phyloP scores from a whole-genome alignment of 92 coral and sea anemone genomes.

The Palythoa grandiflora region DNA sequence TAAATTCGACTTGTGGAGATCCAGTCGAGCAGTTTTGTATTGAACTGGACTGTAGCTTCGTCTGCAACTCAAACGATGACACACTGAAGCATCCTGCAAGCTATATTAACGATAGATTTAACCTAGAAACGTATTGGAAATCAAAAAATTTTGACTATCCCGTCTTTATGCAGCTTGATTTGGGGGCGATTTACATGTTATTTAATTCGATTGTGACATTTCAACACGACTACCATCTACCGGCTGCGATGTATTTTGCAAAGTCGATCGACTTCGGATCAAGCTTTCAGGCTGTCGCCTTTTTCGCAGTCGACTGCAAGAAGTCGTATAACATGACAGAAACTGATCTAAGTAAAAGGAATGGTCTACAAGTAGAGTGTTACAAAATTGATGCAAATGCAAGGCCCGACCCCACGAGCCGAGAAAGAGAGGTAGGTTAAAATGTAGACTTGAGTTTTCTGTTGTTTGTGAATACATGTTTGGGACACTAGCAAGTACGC shows the following conservation, averaged over 20 bases:
- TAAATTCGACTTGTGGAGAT: conserved; percentile 94
- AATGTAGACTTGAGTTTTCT: background rate
- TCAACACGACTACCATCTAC: conserved; percentile 68
- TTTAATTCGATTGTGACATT: conserved; percentile 76
- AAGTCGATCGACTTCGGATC: conserved; percentile 86
- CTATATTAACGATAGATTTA: conserved; percentile 65
- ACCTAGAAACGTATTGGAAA: conserved; percentile 83
- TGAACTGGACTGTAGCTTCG: conserved; percentile 53
- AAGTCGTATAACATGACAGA: conserved; percentile 79
- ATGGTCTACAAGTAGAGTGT: conserved; percentile 81
- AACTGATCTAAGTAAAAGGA: conserved; percentile 61
- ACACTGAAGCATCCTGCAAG: conserved; percentile 64
- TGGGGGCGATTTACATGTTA: conserved; percentile 78
- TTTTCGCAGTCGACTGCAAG: conserved; percentile 76
- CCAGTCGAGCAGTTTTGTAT: conserved; percentile 63
- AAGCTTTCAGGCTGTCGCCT: conserved; percentile 64
- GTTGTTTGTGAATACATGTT: background rate
- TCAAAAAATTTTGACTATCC: conserved; percentile 82
- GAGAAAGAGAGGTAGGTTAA: conserved; percentile 53
- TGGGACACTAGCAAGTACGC: background rate
- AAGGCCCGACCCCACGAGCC: conserved; percentile 28
- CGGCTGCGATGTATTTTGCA: conserved; percentile 91
- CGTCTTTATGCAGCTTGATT: conserved; percentile 78
- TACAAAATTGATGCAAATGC: conserved; percentile 68
- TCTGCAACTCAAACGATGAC: conserved; percentile 70